Conservation (phyloP, 2,113 vertebrate genomes). For the Acinonyx jubatus region DNA sequence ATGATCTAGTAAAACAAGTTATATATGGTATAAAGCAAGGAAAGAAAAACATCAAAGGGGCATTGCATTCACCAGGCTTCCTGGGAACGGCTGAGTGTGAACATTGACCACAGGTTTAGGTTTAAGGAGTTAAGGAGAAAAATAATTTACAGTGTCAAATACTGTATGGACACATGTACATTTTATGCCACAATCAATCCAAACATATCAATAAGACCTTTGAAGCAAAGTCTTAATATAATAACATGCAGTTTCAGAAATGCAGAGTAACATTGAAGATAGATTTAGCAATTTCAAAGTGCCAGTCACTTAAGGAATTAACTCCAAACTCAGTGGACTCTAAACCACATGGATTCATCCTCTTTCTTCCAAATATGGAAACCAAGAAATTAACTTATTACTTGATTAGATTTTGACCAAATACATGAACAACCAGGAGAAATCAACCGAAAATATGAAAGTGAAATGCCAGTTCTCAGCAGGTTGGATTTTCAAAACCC, state of each 20-base stretch:
- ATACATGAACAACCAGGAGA: neutral
- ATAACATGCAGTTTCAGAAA: neutral
- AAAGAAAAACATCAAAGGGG: neutral
- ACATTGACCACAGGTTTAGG: neutral
- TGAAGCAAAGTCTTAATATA: neutral
- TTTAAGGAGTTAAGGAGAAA: slow-evolving; percentile 2
- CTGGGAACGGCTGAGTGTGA: neutral
- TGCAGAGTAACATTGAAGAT: neutral
- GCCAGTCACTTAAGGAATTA: neutral
- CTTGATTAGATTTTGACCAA: slow-evolving; percentile 35
- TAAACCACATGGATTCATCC: neutral
- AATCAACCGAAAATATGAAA: slow-evolving; percentile 21
- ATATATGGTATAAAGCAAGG: slow-evolving; percentile 33
- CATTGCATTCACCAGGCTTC: neutral
- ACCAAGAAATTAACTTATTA: neutral
- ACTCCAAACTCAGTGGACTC: neutral
- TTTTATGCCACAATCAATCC: neutral
- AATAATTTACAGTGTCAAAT: neutral
- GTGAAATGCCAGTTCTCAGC: neutral
- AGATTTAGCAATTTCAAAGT: neutral
- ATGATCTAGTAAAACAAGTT: slow-evolving; percentile 44
- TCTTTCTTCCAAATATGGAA: slow-evolving; percentile 30
- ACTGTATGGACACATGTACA: neutral
- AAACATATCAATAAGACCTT: neutral
- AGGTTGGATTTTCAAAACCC: neutral